A percentile compares a stretch with the other conserved stretches of the same genome.
Evolutionary conservation across 2,797 vertebrate genomes (phyloP).

Genomic region (Lacerta agilis): DNA sequence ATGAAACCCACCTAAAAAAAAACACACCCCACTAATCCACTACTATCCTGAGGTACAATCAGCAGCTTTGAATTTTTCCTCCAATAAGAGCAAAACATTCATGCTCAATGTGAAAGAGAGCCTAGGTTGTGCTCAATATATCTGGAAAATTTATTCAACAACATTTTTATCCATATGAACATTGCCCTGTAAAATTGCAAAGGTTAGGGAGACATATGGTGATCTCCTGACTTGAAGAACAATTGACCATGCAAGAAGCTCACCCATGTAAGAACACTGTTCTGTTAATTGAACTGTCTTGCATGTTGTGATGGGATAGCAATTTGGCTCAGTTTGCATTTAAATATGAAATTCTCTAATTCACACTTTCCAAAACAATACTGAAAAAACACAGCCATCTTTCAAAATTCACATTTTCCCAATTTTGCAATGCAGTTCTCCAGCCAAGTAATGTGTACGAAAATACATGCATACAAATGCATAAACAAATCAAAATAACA

Average conservation of each 20-base stretch:
- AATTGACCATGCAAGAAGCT: neutral
- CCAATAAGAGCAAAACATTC: neutral
- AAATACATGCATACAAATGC: no score
- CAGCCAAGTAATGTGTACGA: no score
- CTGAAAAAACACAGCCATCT: no score
- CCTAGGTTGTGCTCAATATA: neutral
- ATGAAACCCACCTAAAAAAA: no score
- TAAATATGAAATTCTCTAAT: no score
- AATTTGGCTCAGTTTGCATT: no score
- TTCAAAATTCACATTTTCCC: no score
- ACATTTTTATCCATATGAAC: neutral
- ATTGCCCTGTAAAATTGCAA: neutral
- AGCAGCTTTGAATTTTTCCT: neutral
- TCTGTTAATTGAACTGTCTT: neutral
- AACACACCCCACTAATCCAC: neutral
- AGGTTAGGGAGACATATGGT: neutral
- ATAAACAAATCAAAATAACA: no score
- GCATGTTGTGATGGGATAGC: neutral
- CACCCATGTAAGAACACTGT: neutral
- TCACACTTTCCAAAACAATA: no score
- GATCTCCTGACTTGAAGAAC: neutral
- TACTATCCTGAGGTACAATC: constrained; percentile 8
- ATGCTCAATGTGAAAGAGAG: constrained; percentile 5
- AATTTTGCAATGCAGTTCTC: no score
- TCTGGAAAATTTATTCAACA: constrained; percentile 29